Evolutionary conservation across 2,797 vertebrate genomes (phyloP).

Genomic region (Lindbergichthys nudifrons): DNA sequence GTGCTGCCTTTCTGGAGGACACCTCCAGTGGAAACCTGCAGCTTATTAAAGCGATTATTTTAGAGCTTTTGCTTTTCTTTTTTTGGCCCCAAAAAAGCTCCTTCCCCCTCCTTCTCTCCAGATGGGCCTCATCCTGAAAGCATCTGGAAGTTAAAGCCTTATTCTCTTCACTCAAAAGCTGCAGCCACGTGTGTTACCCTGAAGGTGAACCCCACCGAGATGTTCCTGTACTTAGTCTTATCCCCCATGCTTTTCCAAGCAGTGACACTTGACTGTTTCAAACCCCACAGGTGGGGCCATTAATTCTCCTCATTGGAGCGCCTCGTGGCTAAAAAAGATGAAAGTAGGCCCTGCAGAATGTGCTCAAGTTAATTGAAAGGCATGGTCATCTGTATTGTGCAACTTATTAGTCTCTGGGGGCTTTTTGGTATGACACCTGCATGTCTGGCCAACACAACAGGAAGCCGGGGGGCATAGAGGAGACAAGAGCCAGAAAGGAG

Average conservation of each 20-base stretch:
- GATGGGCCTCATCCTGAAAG: slow-evolving; percentile 72
- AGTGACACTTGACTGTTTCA: slow-evolving; percentile 43
- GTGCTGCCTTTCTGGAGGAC: slow-evolving; percentile 72
- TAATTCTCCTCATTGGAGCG: slow-evolving; percentile 29
- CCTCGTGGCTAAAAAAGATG: slow-evolving; percentile 37
- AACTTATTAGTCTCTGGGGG: slow-evolving; percentile 28
- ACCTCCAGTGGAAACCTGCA: slow-evolving; percentile 76
- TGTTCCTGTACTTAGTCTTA: slow-evolving; percentile 54
- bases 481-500: slow-evolving; percentile 63
- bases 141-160: slow-evolving; percentile 79
- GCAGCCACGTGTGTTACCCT: slow-evolving; percentile 79
- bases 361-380: slow-evolving; percentile 35
- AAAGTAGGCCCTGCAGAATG: slow-evolving; percentile 23
- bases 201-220: slow-evolving; percentile 78
- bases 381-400: neutral
- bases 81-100: slow-evolving; percentile 53
- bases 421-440: slow-evolving; percentile 47
- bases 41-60: slow-evolving; percentile 79
- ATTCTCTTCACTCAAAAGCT: slow-evolving; percentile 66
- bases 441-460: slow-evolving; percentile 67
- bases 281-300: slow-evolving; percentile 41
- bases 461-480: slow-evolving; percentile 58
- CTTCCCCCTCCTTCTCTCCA: slow-evolving; percentile 49
- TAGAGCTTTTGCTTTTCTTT: slow-evolving; percentile 55
- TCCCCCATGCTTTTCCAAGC: slow-evolving; percentile 47